Conservation (phyloP, 92 coral and sea anemone genomes). For the Galaxea fascicularis region DNA sequence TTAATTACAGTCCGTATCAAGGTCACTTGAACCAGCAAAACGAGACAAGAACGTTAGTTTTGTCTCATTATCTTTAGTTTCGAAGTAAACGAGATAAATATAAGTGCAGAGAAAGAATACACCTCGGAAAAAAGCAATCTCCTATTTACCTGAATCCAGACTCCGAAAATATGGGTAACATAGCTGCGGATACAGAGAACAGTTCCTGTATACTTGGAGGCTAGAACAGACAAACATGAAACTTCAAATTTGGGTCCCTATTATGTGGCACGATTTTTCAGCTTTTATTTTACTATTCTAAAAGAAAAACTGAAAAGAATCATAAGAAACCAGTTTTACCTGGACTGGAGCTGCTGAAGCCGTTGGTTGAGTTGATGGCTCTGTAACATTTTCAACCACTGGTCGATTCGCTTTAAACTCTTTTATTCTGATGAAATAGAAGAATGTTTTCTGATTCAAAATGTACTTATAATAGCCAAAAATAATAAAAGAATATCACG, state of each 20-base stretch:
- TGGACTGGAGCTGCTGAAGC: neutral
- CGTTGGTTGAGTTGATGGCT: neutral
- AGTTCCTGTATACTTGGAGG: slow-evolving; percentile 92
- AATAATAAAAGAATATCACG: no score
- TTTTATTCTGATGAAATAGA: slow-evolving; percentile 25
- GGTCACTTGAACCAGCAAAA: no score
- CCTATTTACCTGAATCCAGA: slow-evolving; percentile 74
- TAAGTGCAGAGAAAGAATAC: no score
- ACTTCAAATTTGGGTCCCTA: neutral
- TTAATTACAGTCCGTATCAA: no score
- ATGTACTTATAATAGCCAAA: no score
- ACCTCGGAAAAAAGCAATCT: neutral
- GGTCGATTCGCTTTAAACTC: slow-evolving; percentile 32
- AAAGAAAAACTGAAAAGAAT: neutral
- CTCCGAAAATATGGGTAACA: slow-evolving; percentile 71
- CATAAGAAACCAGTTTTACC: neutral
- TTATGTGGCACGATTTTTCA: no score
- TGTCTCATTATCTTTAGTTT: no score
- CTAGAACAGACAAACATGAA: slow-evolving; percentile 30
- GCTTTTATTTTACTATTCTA: no score
- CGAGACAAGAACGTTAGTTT: no score
- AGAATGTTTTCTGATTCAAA: neutral
- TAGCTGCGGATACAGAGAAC: slow-evolving; percentile 89
- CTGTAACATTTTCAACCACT: slow-evolving; percentile 7
- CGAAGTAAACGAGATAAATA: no score